Base-by-base conservation (phyloP, 2,888 invertebrate species). In the Arge pagana region DNA sequence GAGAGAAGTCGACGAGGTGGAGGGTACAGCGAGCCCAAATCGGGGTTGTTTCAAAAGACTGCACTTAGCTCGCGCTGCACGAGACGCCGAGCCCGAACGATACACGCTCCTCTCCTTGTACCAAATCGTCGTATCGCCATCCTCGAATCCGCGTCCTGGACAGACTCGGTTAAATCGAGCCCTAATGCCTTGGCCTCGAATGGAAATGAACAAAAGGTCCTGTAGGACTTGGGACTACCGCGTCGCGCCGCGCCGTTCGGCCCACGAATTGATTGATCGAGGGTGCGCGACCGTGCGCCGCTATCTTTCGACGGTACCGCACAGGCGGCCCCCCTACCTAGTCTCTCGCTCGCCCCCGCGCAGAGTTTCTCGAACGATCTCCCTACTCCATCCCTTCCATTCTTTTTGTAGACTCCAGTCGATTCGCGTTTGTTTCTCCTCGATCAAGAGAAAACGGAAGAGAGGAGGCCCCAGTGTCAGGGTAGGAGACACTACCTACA, bases 161-260 rank as follows among this genome's bases (percentile, higher is more conserved):
- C n/a, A n/a, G n/a, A n/a, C 30, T 11, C 21, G 35, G 45, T 45
- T 45, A 45, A 45, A 45, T 45, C 45, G 45, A 45, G 33, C 45
- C 45, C 45, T 45, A 45, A 45, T 45, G 35, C 45, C 33, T 23
- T 23, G 33, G 31, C 45, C 42, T 23, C 45, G 33, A 45, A 45
- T 45, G 33, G 45, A 45, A 45, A 45, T 45, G 45, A 45, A 45
- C 45, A 45, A 45, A 45, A 45, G 45, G 45, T 33, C 45, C 23
- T 30, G 31, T 42, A 42, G 18, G 33, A 45, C 33, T 45, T 33
- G 31, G 45, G 45, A 45, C 33, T 24, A n/a, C n/a, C n/a, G n/a
- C n/a, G n/a, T n/a, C 28, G 11, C 15, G 21, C 21, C 21, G 33
- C 23, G 43, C 23, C 13, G 18, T 31, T 4, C 43, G 21, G 31